These are phyloP conservation scores for Xyliphius kryptos DNA, from an alignment of 2,113 vertebrate genomes.

Conservation along the genomic window DNA sequence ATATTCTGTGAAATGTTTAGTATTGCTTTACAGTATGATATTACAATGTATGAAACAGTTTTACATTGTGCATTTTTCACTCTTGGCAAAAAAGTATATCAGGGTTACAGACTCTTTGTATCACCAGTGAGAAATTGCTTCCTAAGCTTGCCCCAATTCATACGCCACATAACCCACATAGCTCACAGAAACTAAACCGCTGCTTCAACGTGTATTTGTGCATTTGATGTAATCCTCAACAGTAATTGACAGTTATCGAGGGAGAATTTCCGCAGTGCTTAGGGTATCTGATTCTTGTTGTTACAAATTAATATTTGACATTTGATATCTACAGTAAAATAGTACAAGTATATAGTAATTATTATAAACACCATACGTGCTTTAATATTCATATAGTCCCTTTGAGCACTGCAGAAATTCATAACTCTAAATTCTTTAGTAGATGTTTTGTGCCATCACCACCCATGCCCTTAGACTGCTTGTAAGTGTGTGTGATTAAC, in stretches of 20 bases:
- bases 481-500: constrained; percentile 36
- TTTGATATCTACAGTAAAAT: no score
- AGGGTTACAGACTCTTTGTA: neutral
- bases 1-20: no score
- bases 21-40: no score
- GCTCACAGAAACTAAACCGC: constrained; percentile 6
- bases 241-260: constrained; percentile 8
- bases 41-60: no score
- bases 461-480: constrained; percentile 29
- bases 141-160: no score
- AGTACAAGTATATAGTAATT: no score
- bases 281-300: no score
- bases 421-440: no score
- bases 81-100: neutral
- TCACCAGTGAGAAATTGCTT: constrained; percentile 8
- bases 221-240: constrained; percentile 16
- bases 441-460: constrained; percentile 22
- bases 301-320: no score
- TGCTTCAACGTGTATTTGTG: constrained; percentile 2
- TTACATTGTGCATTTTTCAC: constrained; percentile 9
- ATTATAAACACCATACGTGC: no score
- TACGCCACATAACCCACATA: constrained; percentile 12
- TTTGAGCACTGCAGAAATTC: no score
- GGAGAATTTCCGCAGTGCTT: constrained; percentile 34
- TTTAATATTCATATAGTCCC: no score